Evolutionary conservation across 2,797 vertebrate species (phyloP), one percentile per base, ranked within the genome.

Genomic region (Pachyuromys duprasi): DNA sequence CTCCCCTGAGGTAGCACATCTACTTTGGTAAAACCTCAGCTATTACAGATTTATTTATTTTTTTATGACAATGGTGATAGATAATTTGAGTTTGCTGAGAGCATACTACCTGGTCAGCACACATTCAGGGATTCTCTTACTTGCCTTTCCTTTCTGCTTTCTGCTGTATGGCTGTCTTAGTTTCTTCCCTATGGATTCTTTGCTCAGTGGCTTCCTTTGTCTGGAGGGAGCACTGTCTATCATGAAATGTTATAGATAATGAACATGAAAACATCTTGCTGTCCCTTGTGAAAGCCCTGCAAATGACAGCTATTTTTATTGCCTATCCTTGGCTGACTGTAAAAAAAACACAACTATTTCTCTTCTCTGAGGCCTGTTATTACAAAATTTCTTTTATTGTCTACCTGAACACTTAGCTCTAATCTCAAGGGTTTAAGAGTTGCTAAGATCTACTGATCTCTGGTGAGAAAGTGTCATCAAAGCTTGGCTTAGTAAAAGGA

Each of bases 401-500:
- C 63, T 28, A 8, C 28, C 69, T 33, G 28, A 63, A 65, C 49
- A 65, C 81, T 88, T 86, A 93, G 98, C 89, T 8, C 89, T 94
- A 96, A 91, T 96, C 95, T 96, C 91, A 94, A 97, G 67, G 95
- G 97, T 97, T 97, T 97, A 89, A 88, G 93, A 96, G 86, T 97
- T 45, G 8, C 39, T 31, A 39, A 91, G 65, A 72, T 72, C 60
- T n/a, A 36, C 53, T 33, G 63, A 31, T 26, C 15, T 84, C 26
- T 91, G 80, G 13, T 45, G 53, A 87, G 42, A 42, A 45, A 67
- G 24, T 39, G 12, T 86, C 8, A 28, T 82, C 28, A 31, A 24
- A 90, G 17, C 9, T 53, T 91, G 42, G 36, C 15, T 75, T 91
- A 65, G 31, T 88, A 42, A 91, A 42, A 95, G 22, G 49, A 31